Evolutionary conservation across 2,113 vertebrate genomes (phyloP).

Genomic region (Callaeas wilsoni): DNA sequence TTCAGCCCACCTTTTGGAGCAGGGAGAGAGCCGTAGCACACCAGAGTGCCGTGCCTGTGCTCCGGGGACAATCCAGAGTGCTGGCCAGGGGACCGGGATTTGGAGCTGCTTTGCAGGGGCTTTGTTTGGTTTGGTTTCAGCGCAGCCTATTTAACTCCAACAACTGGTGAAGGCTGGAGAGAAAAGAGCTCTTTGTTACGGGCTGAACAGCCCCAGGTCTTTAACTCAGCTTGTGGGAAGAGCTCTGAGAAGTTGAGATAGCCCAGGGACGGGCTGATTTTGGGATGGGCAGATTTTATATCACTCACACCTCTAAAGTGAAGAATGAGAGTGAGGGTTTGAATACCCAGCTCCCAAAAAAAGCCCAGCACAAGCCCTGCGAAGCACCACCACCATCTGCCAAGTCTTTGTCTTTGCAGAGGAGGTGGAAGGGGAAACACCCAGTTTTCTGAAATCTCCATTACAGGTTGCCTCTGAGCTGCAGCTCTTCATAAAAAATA

Average conservation of each 20-base stretch:
- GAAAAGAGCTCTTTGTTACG: slow-evolving; percentile 55
- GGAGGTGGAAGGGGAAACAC: slow-evolving; percentile 37
- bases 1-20: background rate
- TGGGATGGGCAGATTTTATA: background rate
- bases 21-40: background rate
- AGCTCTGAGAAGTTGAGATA: slow-evolving; percentile 40
- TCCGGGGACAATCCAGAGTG: background rate
- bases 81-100: background rate
- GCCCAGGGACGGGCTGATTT: background rate
- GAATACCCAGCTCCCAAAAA: background rate
- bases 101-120: slow-evolving; percentile 16
- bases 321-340: background rate
- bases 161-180: background rate
- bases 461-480: slow-evolving; percentile 44
- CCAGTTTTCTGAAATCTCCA: slow-evolving; percentile 30
- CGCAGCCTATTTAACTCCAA: slow-evolving; percentile 29
- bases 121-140: slow-evolving; percentile 53
- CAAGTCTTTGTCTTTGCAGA: slow-evolving; percentile 43
- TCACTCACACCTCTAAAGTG: background rate
- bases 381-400: slow-evolving; percentile 11
- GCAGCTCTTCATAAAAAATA: slow-evolving; percentile 30
- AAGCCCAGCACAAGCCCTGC: background rate
- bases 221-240: background rate
- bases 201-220: slow-evolving; percentile 29
- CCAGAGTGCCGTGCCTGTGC: background rate